Base-by-base conservation (phyloP, 2,113 vertebrate species). In the Pavo muticus region DNA sequence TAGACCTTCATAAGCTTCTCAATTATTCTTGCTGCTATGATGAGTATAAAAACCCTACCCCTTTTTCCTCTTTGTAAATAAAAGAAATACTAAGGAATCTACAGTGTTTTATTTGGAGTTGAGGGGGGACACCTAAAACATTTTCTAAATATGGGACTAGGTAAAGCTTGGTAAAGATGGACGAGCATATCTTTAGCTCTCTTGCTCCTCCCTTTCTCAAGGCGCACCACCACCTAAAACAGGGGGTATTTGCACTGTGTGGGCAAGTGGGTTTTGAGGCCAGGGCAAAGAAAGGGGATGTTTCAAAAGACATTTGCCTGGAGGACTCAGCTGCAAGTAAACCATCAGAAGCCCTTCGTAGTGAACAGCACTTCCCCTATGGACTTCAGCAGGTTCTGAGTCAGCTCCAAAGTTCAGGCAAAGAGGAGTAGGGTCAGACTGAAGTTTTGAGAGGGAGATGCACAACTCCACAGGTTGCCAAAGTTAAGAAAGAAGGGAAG, bases 1-100 rank as follows among this genome's bases (percentile, higher is more conserved):
- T 21, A 94, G 27, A n/a, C 29, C 40, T 83, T 91, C 71, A 71
- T 88, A 87, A 94, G 76, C 35, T 84, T 91, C 73, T 64, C 20
- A 61, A 40, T 75, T 90, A 85, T 78, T 82, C 67, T 59, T 81
- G 90, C 95, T 97, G 88, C 88, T 90, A 70, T 74, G 37, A 80
- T 39, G 9, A 92, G 14, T 65, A 60, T 14, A 60, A 60, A 35
- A 20, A 63, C 40, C 25, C 25, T 40, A 64, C 61, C 61, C 37
- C 3, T 1, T 35, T 84, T 68, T 7, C 57, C 69, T 86, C 4
- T 76, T 70, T 86, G 73, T 82, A 81, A 95, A 95, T 92, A 93
- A 94, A 96, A 57, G 5, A 90, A 84, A 47, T 60, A 56, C 47
- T 39, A 81, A 59, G 23, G 15, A 91, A 81, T 45, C 39, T 40